Evolutionary conservation across 2,888 invertebrate species (phyloP).

Genomic region (Formica aserva): DNA sequence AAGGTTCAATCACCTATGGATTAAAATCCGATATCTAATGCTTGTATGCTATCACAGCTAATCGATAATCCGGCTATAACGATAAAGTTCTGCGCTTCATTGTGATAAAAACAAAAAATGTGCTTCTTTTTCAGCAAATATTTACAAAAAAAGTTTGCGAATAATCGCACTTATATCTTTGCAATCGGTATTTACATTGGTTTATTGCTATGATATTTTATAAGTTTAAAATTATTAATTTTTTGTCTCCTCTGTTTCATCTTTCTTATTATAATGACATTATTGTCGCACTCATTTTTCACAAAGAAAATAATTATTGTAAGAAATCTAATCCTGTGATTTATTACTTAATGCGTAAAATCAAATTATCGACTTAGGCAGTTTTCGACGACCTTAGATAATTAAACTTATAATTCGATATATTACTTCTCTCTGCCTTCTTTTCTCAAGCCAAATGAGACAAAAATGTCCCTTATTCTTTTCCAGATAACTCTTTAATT

Average conservation of each 20-base stretch:
- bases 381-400: neutral
- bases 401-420: slow-evolving; percentile 29
- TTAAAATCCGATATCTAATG: slow-evolving; percentile 46
- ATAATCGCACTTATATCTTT: neutral
- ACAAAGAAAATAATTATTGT: neutral
- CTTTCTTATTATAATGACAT: neutral
- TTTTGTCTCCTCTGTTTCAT: neutral
- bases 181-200: slow-evolving; percentile 44
- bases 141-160: slow-evolving; percentile 19
- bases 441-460: neutral
- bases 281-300: neutral
- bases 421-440: neutral
- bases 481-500: slow-evolving; percentile 42
- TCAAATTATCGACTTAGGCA: neutral
- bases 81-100: slow-evolving; percentile 60
- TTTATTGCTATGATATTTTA: neutral
- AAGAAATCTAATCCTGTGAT: neutral
- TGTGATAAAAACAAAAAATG: slow-evolving; percentile 26
- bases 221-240: neutral
- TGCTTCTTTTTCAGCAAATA: slow-evolving; percentile 8
- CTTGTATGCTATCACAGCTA: slow-evolving; percentile 36
- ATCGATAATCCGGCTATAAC: slow-evolving; percentile 69
- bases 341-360: slow-evolving; percentile 8
- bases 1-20: slow-evolving; percentile 18
- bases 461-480: slow-evolving; percentile 38